Conservation (phyloP, 2,797 vertebrate species). For the Sebastes taczanowskii region DNA sequence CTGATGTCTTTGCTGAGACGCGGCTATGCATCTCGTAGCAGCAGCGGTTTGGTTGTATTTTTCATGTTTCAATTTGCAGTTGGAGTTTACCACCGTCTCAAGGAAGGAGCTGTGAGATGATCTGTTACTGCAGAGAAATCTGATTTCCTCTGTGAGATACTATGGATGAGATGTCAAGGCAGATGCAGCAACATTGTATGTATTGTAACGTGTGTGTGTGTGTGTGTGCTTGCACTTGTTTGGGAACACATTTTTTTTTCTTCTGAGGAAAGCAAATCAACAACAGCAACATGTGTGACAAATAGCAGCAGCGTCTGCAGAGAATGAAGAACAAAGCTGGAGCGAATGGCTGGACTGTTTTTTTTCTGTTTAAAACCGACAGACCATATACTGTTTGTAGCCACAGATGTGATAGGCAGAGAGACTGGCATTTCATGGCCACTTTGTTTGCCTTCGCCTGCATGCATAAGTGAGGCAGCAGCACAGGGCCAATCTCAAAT, state of each 20-base stretch:
- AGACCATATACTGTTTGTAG: conserved; percentile 5
- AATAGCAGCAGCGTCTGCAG: conserved; percentile 46
- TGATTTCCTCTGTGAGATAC: conserved; percentile 66
- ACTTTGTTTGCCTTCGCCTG: conserved; percentile 51
- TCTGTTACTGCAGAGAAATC: conserved; percentile 74
- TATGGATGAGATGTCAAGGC: conserved; percentile 69
- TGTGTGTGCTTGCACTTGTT: conserved; percentile 1
- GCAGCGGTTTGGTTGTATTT: conserved; percentile 65
- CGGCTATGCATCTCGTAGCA: conserved; percentile 43
- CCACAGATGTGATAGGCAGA: conserved; percentile 34
- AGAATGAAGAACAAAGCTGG: conserved; percentile 34
- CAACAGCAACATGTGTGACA: conserved; percentile 62
- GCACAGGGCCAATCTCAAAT: conserved; percentile 45
- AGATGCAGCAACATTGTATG: conserved; percentile 56
- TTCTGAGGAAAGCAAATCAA: conserved; percentile 46
- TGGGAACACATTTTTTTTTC: not conserved
- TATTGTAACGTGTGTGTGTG: not conserved
- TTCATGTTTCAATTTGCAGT: conserved; percentile 81
- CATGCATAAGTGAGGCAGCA: conserved; percentile 41
- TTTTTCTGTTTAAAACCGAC: conserved; percentile 24
- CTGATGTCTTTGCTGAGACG: conserved; percentile 47
- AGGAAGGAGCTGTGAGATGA: conserved; percentile 69
- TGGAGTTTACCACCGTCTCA: conserved; percentile 66
- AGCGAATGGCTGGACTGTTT: conserved; percentile 17
- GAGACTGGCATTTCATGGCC: conserved; percentile 39